phyloP scores from a whole-genome alignment of 2,888 invertebrate species.

The Scaptomyza caliginosa region DNA sequence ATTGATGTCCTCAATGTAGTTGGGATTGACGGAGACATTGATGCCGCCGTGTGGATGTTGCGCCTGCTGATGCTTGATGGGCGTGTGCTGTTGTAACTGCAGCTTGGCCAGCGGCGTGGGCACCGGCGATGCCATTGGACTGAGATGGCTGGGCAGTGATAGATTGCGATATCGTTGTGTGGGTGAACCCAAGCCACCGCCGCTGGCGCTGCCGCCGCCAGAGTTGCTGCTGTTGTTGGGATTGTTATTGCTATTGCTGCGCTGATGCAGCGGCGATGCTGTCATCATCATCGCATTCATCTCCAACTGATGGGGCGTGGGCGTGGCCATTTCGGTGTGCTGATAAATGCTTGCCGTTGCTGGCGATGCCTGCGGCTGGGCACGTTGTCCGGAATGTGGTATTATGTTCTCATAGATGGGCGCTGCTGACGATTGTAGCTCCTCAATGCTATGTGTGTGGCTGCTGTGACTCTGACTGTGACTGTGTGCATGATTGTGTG shows the following conservation, averaged over 20 bases:
- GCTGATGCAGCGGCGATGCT: conserved; percentile 81
- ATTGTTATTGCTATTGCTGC: conserved; percentile 80
- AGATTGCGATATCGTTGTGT: conserved; percentile 83
- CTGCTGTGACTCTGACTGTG: conserved; percentile 4
- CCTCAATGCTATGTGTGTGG: conserved; percentile 36
- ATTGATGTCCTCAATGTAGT: conserved; percentile 88
- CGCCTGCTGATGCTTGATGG: conserved; percentile 71
- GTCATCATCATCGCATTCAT: conserved; percentile 63
- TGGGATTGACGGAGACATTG: conserved; percentile 83
- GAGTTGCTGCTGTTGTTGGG: conserved; percentile 34
- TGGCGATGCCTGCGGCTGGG: conserved; percentile 84
- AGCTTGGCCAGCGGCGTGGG: conserved; percentile 62
- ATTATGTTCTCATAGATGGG: conserved; percentile 88
- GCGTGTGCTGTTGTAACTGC: conserved; percentile 80
- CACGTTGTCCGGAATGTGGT: conserved; percentile 85
- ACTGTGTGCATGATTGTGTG: conserved; percentile 1
- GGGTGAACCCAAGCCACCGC: conserved; percentile 38
- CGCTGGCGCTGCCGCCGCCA: too few species aligned
- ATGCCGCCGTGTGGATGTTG: conserved; percentile 61
- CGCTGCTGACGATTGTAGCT: conserved; percentile 70
- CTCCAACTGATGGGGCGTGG: conserved; percentile 56
- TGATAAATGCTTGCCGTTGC: conserved; percentile 83
- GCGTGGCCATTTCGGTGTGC: conserved; percentile 75
- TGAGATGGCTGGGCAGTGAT: conserved; percentile 81
- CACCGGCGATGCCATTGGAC: conserved; percentile 57